Conservation (phyloP, 2,888 invertebrate genomes). For the Eupsilia transversa region DNA sequence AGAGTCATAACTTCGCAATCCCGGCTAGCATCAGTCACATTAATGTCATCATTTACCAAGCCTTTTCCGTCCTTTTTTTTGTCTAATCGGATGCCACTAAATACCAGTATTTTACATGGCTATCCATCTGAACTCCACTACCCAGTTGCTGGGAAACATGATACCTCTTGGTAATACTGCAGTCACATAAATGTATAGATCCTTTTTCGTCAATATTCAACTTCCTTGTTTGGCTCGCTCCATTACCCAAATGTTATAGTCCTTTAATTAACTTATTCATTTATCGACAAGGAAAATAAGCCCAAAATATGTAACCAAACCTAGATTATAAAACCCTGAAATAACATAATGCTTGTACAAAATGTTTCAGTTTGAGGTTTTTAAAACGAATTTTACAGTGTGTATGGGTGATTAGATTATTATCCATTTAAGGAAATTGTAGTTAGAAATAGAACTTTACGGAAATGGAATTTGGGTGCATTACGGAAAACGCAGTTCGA, state of each 20-base stretch:
- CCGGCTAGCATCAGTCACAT: background rate
- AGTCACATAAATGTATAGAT: background rate
- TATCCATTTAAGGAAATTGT: background rate
- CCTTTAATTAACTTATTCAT: background rate
- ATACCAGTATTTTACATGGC: background rate
- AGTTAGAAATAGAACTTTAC: constrained; percentile 1
- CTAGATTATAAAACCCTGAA: constrained; percentile 23
- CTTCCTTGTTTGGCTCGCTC: constrained; percentile 26
- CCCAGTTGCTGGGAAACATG: background rate
- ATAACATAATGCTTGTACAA: background rate
- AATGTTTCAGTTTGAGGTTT: background rate
- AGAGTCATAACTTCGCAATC: too few relatives aligned
- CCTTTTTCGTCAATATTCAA: constrained; percentile 12
- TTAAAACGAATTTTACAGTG: background rate
- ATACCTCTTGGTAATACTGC: background rate
- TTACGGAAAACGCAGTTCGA: background rate
- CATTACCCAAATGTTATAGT: constrained; percentile 4
- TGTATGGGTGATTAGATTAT: background rate
- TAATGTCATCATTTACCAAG: background rate
- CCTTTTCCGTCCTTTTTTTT: background rate
- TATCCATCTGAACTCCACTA: background rate
- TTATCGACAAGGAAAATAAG: constrained; percentile 37
- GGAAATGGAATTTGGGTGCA: background rate
- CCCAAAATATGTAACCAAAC: background rate
- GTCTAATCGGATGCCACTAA: background rate